Evolutionary conservation across 1,140 invertebrate species (phyloP), one percentile per base, ranked within the genome.

Genomic region (Ceratina australensis): DNA sequence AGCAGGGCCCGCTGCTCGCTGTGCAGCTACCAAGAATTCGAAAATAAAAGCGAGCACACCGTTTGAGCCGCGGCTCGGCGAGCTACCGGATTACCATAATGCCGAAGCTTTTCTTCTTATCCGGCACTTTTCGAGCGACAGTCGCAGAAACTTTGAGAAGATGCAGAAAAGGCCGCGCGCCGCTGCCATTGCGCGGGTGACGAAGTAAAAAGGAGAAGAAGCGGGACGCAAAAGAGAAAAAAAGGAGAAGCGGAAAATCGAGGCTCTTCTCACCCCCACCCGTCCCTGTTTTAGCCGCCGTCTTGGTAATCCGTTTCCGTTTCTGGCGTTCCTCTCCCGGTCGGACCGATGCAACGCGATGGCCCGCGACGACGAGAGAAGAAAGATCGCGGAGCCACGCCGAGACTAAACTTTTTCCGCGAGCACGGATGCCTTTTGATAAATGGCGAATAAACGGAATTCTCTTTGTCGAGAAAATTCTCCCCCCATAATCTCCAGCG

Each of bases 91-190:
- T 85, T 85, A 85, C 76, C 83, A 85, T 85, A 85, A 85, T 85
- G 79, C 76, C 76, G 61, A 82, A 84, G 83, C 79, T 85, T 84
- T 84, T 68, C 82, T 84, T 82, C 83, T 85, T 85, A 85, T 85
- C 82, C 79, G 72, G 56, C 68, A 78, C 79, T 85, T 85, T 85
- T 77, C 78, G 75, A 85, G 79, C 82, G 82, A 81, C 83, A 76
- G 79, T 60, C 63, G 68, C 63, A 63, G 64, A 81, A 82, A 82
- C 85, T 84, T 82, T 81, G 66, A 79, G 75, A 76, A 68, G 69
- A 83, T 75, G 76, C 75, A 64, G 59, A 69, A 57, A 20, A 33
- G 18, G 52, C 2, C 60, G 61, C 18, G 24, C 28, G 28, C 28
- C 28, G 28, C 28, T 5, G 28, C 28, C 28, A 33, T 33, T 42